Evolutionary conservation across 2,113 vertebrate species (phyloP).

Genomic region (Cyprinodon variegatus): DNA sequence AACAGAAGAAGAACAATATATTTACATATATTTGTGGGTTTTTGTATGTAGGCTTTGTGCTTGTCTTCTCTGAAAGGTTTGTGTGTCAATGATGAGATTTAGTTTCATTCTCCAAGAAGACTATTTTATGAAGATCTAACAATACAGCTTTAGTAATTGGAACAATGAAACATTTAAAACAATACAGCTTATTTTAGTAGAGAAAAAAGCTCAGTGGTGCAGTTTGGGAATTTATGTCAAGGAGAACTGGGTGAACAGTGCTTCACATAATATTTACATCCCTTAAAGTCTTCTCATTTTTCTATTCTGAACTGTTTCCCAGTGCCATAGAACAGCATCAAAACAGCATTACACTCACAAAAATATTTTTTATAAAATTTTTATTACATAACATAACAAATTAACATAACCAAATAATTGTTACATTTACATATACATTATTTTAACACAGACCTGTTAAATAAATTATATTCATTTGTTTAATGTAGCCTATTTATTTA

Average conservation of each 20-base stretch:
- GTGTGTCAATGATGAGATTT: not conserved
- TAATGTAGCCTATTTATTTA: too few species aligned
- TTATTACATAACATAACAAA: too few species aligned
- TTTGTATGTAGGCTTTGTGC: not conserved
- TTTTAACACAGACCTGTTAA: too few species aligned
- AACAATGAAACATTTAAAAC: too few species aligned
- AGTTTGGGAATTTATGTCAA: slow-evolving; percentile 28
- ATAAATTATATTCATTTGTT: too few species aligned
- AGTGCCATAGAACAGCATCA: too few species aligned
- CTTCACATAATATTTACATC: not conserved
- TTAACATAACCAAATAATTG: too few species aligned
- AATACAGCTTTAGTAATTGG: too few species aligned
- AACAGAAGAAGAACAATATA: not conserved
- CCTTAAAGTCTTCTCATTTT: not conserved
- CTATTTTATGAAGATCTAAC: not conserved
- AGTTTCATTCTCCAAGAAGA: not conserved
- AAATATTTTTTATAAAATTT: too few species aligned
- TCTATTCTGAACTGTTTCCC: too few species aligned
- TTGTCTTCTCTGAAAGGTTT: not conserved
- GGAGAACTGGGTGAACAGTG: slow-evolving; percentile 27
- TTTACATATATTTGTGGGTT: not conserved
- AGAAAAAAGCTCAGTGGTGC: not conserved
- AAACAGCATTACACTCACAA: too few species aligned
- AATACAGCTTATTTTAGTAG: not conserved
- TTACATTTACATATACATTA: too few species aligned